Evolutionary conservation across 2,888 invertebrate species (phyloP), one percentile per base, ranked within the genome.

Genomic region (Xestia ashworthii): DNA sequence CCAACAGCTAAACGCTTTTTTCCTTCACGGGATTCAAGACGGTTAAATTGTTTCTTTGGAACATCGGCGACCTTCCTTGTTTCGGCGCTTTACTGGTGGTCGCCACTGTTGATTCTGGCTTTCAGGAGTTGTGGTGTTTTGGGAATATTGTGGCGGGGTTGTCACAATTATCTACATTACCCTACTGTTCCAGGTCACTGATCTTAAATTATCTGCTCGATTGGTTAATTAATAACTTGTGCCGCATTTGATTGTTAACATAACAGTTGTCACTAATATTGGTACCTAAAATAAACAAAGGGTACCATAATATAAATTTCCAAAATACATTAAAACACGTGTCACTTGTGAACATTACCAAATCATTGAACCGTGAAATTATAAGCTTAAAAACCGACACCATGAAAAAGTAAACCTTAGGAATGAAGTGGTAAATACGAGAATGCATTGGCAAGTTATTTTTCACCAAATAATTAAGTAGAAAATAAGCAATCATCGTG

Each of bases 311-410:
- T 64, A 73, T 77, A 44, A 71, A 74, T 85, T 71, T 71, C 38
- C 46, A 64, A 75, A 72, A 73, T 48, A 74, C 53, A 85, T 78
- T 76, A 78, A 72, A 77, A 79, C 83, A 83, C 77, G 76, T 88
- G 84, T 78, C 81, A 76, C 75, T 66, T 14, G 14, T 32, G 5
- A 74, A 81, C 72, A 82, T 82, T 77, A 84, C 62, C 60, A 71
- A 84, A 62, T 66, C 74, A 82, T 76, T 87, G 68, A 84, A 58
- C 72, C 74, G 46, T 65, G 22, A 86, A 86, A 86, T 86, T 50
- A 74, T 46, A 48, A 62, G 41, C n/a, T 68, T 1, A 4, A 12
- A n/a, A 50, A 50, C 9, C 0, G 1, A 12, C 5, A 46, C 19
- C 25, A 46, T 38, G 44, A n/a, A 25, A 76, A 66, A 76, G 1